Base-by-base conservation (phyloP, 2,888 invertebrate species). In the Hydrotaea cyrtoneurina region DNA sequence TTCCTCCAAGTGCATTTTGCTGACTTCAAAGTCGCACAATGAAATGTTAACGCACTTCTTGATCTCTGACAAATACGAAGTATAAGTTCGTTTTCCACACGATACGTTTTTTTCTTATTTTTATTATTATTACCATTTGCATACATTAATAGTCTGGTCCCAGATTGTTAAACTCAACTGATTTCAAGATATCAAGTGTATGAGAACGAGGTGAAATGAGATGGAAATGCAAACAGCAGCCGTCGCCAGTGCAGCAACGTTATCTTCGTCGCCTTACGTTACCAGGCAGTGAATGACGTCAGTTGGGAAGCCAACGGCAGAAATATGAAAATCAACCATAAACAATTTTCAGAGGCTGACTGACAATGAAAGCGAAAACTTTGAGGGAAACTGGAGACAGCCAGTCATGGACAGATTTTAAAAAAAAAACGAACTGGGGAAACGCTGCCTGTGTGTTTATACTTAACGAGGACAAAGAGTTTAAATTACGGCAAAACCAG, bases 311-410 rank as follows among this genome's bases (percentile, higher is more conserved):
- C 7, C 19, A 8, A 64, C 36, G 21, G 21, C 13, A 43, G 3
- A 59, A 26, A 31, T 31, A 31, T 31, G 31, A 23, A 23, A 23
- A 59, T 26, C 75, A 83, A 76, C 69, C 79, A 85, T 77, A 82
- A 79, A 71, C 59, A 86, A 80, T 74, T 59, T 82, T 78, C 69
- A 71, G 57, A 43, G 72, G 75, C 31, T 23, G 50, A 57, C 50
- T 36, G 43, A 31, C 57, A 81, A 79, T 73, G 72, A 73, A 83
- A 78, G 43, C 15, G 15, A 76, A 81, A 76, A 53, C 50, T 72
- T 8, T 19, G n/a, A 80, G 75, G 69, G 82, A 82, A 85, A 85
- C 82, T 82, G 79, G 76, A 85, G 85, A 85, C 81, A 82, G 82
- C 81, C 83, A 78, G 64, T 59, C 23, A 69, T 80, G 71, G 77